Evolutionary conservation across 2,888 invertebrate genomes (phyloP).

Genomic region (Drosophila robusta): DNA sequence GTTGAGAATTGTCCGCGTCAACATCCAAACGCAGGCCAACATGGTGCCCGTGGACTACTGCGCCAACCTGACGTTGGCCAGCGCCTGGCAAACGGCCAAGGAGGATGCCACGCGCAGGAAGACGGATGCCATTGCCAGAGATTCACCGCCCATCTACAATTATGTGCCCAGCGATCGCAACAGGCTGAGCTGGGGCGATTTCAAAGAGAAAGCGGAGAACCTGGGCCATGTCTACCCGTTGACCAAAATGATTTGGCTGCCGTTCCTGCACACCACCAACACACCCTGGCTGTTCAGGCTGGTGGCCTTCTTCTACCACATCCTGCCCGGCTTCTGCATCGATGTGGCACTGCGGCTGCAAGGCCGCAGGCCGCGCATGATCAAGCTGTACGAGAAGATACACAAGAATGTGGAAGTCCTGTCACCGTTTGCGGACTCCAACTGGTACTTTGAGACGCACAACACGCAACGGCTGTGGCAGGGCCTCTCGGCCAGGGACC

Average conservation of each 20-base stretch:
- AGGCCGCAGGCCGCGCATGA: conserved; percentile 85
- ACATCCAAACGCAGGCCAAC: conserved; percentile 80
- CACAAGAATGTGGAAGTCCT: conserved; percentile 91
- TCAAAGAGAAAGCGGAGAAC: conserved; percentile 79
- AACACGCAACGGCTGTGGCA: conserved; percentile 86
- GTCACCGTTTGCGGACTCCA: conserved; percentile 90
- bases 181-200: conserved; percentile 92
- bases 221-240: conserved; percentile 87
- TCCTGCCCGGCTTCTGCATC: conserved; percentile 88
- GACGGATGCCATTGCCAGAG: conserved; percentile 33
- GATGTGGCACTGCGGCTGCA: conserved; percentile 85
- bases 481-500: conserved; percentile 83
- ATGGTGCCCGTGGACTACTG: conserved; percentile 86
- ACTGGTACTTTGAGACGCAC: conserved; percentile 89
- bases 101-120: not conserved
- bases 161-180: conserved; percentile 93
- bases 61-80: conserved; percentile 85
- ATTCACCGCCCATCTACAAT: conserved; percentile 87
- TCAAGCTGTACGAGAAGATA: conserved; percentile 91
- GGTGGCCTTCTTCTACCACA: conserved; percentile 87
- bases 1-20: conserved; percentile 84
- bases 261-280: conserved; percentile 85
- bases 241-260: conserved; percentile 89
- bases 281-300: conserved; percentile 83
- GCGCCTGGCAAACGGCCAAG: conserved; percentile 84